Evolutionary conservation across 2,797 vertebrate genomes (phyloP).

Genomic region (Brachyrhaphis roseni): DNA sequence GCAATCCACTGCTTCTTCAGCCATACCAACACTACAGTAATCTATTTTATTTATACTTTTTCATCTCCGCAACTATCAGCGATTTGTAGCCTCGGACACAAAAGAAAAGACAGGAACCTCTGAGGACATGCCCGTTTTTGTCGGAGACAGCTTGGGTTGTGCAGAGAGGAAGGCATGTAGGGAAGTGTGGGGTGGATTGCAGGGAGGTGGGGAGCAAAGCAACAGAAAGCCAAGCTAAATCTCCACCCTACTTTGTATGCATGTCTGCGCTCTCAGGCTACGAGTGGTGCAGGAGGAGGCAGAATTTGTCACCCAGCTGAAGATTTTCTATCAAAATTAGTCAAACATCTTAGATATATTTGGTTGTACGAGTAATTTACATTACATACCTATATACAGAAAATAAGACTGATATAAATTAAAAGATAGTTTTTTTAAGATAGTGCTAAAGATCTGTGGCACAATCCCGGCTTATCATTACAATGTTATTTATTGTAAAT

Average conservation of each 20-base stretch:
- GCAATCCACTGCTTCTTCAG: constrained; percentile 15
- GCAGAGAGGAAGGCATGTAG: constrained; percentile 28
- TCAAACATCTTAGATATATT: constrained; percentile 65
- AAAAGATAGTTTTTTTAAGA: not conserved
- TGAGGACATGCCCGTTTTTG: constrained; percentile 69
- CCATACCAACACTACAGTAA: constrained; percentile 3
- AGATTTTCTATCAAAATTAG: constrained; percentile 65
- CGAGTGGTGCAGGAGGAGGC: constrained; percentile 65
- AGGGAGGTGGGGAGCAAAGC: constrained; percentile 48
- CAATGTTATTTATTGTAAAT: constrained; percentile 19
- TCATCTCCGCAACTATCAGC: constrained; percentile 22
- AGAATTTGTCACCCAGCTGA: constrained; percentile 72
- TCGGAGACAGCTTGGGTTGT: constrained; percentile 38
- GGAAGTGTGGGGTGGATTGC: constrained; percentile 36
- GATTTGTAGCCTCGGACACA: constrained; percentile 41
- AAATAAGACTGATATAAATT: constrained; percentile 19
- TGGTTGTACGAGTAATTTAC: constrained; percentile 62
- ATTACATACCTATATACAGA: constrained; percentile 43
- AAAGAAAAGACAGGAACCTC: constrained; percentile 55
- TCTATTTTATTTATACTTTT: constrained; percentile 9
- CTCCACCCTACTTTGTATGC: constrained; percentile 75
- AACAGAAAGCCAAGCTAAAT: constrained; percentile 66
- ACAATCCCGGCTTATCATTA: constrained; percentile 11
- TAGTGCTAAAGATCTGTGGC: not conserved
- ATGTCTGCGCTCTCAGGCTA: constrained; percentile 57